Base-by-base conservation (phyloP, 2,888 invertebrate genomes). In the Synergus itoensis region DNA sequence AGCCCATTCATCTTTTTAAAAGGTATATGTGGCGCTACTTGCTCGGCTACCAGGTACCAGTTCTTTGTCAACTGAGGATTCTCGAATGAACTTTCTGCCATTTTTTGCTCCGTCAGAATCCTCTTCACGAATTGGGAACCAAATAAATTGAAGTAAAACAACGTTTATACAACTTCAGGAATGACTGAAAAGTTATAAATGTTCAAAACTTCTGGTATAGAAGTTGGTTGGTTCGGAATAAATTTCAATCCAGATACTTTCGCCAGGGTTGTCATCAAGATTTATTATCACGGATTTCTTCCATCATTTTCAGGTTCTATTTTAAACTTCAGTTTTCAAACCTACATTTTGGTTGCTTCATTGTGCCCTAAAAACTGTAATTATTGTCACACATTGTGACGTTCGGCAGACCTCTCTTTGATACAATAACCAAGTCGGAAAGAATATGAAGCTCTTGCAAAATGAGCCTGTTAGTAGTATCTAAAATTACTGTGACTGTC, bases 1-100 rank as follows among this genome's bases (percentile, higher is more conserved):
- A 81, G 80, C 45, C 86, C 87, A 87, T 87, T 87, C 87, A 88
- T 78, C 83, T 48, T 67, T 77, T 76, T 62, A 28, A 16, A 40
- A 76, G 63, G 57, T 63, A 16, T 63, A 16, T 43, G 43, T 45
- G 63, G 62, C 63, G 57, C 36, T 62, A 76, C 76, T 63, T 41
- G 16, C 41, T 62, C 41, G 5, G 62, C 73, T 73, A 73, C 73
- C 73, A 48, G 69, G 69, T 69, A 69, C 43, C n/a, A 41, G 36
- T 36, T 57, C 73, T 53, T 73, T 73, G 73, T 73, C 73, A 73
- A 57, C 11, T 48, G n/a, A 28, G n/a, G 4, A 48, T 36, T 73
- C 45, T 73, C 9, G 21, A 43, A 28, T 65, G 41, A 41, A 65
- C 65, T 41, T 9, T 57, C 60, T 21, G 21, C 11, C 12, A 62